Evolutionary conservation across 2,113 vertebrate genomes (phyloP).

Genomic region (Micronycteris hirsuta): DNA sequence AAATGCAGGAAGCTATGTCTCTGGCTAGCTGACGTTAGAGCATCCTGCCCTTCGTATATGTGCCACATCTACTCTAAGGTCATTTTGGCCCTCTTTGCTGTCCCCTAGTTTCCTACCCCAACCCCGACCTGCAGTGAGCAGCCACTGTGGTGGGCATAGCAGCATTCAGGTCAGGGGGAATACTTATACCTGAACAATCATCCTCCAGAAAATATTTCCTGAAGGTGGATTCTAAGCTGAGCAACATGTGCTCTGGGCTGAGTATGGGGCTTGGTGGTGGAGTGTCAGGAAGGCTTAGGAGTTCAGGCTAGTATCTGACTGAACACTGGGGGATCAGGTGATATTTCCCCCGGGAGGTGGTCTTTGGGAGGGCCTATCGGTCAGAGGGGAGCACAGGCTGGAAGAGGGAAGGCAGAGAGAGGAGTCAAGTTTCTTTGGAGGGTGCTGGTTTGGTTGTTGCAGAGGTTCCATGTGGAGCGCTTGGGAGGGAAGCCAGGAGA

Average conservation of each 20-base stretch:
- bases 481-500: not conserved
- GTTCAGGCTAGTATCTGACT: not conserved
- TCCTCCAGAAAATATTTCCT: not conserved
- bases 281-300: not conserved
- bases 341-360: not conserved
- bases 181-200: not conserved
- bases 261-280: not conserved
- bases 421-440: not conserved
- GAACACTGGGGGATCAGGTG: not conserved
- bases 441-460: not conserved
- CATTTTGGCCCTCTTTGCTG: not conserved
- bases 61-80: not conserved
- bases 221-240: not conserved
- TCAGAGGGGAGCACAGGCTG: not conserved
- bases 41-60: not conserved
- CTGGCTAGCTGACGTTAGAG: not conserved
- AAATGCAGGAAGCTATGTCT: not conserved
- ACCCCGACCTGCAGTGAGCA: not conserved
- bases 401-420: not conserved
- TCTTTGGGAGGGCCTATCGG: not conserved
- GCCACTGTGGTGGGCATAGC: not conserved
- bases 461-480: not conserved
- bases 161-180: not conserved
- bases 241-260: not conserved
- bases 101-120: not conserved